Base-by-base conservation (phyloP, 2,888 invertebrate species). In the Dynastes hyllus region DNA sequence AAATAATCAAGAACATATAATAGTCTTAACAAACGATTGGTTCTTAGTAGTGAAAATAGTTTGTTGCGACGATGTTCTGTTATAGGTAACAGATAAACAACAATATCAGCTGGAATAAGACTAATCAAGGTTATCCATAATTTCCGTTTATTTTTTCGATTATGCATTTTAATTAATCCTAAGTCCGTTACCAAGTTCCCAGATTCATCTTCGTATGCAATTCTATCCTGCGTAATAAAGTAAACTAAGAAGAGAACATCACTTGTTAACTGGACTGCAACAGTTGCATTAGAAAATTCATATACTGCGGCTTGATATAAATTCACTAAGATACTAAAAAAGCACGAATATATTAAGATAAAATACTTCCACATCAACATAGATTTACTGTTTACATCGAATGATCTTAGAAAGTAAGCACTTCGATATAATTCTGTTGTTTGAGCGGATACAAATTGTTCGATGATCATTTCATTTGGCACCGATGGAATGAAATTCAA, bases 181-280 rank as follows among this genome's bases (percentile, higher is more conserved):
- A 79, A 50, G 22, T 79, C 76, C 11, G 67, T 70, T 51, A 79
- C 37, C 58, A 77, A 65, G 22, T 79, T 67, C 2, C 79, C 79
- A 22, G 76, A 79, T 53, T 79, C 79, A 27, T 79, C 76, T 27
- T 79, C 79, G 50, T 77, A 79, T 0, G 79, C 76, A 13, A 76
- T 61, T 50, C 79, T 69, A 50, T 79, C 76, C 27, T 63, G 61
- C 27, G 77, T 16, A 53, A 79, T 37, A 32, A 76, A 79, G 27
- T 70, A 40, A 16, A 53, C 29, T n/a, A 77, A 70, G 40, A 70
- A 79, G 27, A 79, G 11, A 32, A 71, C 22, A 63, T 79, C 79
- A 32, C 76, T 70, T 16, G 45, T 13, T 27, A 76, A 71, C 27
- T 79, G 79, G 5, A 79, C 27, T 4, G 70, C 45, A 53, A 79